These are phyloP conservation scores for Encarsia formosa DNA, from an alignment of 2,888 invertebrate genomes.

Conservation along the genomic window DNA sequence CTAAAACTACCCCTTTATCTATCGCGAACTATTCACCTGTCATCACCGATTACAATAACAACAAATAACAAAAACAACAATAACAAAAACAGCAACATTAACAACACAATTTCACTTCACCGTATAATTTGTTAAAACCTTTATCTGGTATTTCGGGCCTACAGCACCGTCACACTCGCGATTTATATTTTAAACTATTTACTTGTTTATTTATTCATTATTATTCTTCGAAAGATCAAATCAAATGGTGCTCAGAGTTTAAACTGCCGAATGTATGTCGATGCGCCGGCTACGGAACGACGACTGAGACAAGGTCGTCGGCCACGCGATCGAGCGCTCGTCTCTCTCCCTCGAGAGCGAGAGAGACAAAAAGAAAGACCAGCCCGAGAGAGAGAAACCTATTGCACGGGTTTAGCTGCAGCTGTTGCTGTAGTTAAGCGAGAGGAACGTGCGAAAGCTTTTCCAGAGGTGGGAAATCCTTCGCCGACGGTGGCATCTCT, in stretches of 20 bases:
- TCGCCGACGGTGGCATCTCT: not conserved
- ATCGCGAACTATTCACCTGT: not conserved
- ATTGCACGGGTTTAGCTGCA: not conserved
- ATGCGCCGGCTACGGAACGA: constrained; percentile 18
- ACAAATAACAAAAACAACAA: not conserved
- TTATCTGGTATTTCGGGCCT: too few species aligned
- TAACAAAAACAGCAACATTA: not conserved
- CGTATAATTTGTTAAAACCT: too few species aligned
- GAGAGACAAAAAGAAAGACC: constrained; percentile 5
- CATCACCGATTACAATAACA: not conserved
- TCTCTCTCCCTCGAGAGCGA: not conserved
- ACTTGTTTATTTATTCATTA: too few species aligned
- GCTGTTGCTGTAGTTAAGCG: not conserved
- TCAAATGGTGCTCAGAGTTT: too few species aligned
- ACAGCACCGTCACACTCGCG: too few species aligned
- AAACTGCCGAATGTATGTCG: too few species aligned
- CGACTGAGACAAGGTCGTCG: constrained; percentile 29
- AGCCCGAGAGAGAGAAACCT: constrained; percentile 3
- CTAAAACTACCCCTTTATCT: not conserved
- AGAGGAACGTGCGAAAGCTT: not conserved
- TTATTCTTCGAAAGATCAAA: too few species aligned
- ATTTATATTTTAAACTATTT: too few species aligned
- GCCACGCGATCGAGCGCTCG: constrained; percentile 16
- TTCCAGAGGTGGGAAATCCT: not conserved
- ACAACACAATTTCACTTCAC: not conserved